Evolutionary conservation across 2,888 invertebrate species (phyloP).

Genomic region (Stenchaetothrips biformis): DNA sequence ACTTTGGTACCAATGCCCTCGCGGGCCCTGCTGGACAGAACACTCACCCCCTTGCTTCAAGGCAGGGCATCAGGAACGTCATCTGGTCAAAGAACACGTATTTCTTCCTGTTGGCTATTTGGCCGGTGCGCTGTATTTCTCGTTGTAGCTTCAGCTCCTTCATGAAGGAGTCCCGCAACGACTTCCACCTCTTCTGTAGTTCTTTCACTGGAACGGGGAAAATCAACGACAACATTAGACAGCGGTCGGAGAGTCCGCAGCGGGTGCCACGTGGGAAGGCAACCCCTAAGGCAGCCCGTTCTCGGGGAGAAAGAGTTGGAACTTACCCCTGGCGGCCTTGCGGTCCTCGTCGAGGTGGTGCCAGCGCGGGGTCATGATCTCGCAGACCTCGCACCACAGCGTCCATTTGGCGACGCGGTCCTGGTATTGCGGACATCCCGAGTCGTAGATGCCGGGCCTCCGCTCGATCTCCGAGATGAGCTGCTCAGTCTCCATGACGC

Average conservation of each 20-base stretch:
- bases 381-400: slow-evolving; percentile 45
- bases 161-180: slow-evolving; percentile 45
- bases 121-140: neutral
- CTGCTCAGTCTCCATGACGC: slow-evolving; percentile 42
- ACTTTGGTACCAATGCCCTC: too few relatives aligned
- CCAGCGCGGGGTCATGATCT: slow-evolving; percentile 44
- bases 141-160: slow-evolving; percentile 43
- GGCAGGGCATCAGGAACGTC: slow-evolving; percentile 43
- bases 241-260: neutral
- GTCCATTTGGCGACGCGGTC: slow-evolving; percentile 43
- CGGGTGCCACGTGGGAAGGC: neutral
- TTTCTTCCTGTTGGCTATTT: slow-evolving; percentile 40
- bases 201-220: slow-evolving; percentile 42
- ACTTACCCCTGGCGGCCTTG: slow-evolving; percentile 14
- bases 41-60: slow-evolving; percentile 40
- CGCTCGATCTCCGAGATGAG: slow-evolving; percentile 44
- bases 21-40: too few relatives aligned
- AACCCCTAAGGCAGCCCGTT: neutral
- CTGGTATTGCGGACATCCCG: slow-evolving; percentile 42
- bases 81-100: slow-evolving; percentile 44
- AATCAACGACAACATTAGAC: neutral
- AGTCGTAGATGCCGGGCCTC: slow-evolving; percentile 44
- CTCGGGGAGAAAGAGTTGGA: neutral
- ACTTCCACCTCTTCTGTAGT: slow-evolving; percentile 44
- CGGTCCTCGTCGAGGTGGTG: slow-evolving; percentile 40